Evolutionary conservation across 2,797 vertebrate genomes (phyloP).

Genomic region (Danio aesculapii): DNA sequence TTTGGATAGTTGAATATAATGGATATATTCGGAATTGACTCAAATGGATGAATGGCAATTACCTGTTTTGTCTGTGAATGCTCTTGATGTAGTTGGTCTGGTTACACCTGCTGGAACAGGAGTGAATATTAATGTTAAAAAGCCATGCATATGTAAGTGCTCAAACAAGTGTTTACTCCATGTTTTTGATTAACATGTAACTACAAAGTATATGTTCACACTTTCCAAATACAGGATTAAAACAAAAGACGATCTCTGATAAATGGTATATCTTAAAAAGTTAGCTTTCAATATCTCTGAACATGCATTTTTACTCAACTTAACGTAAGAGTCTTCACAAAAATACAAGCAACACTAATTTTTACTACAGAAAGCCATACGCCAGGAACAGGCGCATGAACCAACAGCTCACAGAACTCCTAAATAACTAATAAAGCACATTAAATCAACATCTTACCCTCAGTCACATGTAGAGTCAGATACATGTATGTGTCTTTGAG

Average conservation of each 20-base stretch:
- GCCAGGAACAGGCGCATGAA: no score
- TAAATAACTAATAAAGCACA: neutral
- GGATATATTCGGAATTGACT: neutral
- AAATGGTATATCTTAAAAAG: neutral
- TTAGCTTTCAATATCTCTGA: neutral
- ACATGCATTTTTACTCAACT: neutral
- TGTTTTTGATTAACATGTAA: no score
- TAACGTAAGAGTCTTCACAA: neutral
- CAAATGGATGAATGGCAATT: neutral
- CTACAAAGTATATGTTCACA: no score
- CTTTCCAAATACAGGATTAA: no score
- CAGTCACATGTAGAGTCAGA: constrained; percentile 58
- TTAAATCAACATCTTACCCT: constrained; percentile 59
- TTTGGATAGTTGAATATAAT: neutral
- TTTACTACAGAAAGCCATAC: neutral
- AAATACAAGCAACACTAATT: neutral
- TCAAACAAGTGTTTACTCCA: no score
- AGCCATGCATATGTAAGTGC: no score
- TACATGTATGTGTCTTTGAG: constrained; percentile 29
- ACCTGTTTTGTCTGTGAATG: neutral
- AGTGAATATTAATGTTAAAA: neutral
- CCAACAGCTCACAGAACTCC: neutral
- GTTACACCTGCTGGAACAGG: neutral
- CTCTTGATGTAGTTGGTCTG: neutral
- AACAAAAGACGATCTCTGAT: neutral